phyloP scores from a whole-genome alignment of 2,797 vertebrate genomes.

The Selene dorsalis region DNA sequence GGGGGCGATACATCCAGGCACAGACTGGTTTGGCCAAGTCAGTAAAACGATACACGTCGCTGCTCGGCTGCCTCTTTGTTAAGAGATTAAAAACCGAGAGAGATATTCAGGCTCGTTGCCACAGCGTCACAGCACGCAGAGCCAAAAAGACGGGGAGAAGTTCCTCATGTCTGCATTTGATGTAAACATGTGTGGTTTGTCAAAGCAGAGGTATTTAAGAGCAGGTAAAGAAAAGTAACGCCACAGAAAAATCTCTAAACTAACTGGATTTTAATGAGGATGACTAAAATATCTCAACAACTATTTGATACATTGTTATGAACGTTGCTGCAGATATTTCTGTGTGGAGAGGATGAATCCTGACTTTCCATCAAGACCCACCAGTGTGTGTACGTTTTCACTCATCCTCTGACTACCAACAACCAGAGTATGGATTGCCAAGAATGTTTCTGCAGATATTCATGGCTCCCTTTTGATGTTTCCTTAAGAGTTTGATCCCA shows the following conservation, averaged over 20 bases:
- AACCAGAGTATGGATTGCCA: too few species aligned
- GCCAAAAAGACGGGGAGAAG: too few species aligned
- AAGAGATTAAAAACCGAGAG: background rate
- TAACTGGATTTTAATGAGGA: background rate
- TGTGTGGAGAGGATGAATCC: background rate
- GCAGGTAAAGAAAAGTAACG: background rate
- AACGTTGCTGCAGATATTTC: background rate
- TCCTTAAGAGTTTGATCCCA: too few species aligned
- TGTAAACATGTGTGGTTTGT: background rate
- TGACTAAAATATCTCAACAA: background rate
- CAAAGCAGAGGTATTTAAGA: background rate
- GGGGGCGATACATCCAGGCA: constrained; percentile 9
- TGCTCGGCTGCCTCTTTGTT: background rate
- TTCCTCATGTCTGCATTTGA: background rate
- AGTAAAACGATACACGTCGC: background rate
- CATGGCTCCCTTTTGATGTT: too few species aligned
- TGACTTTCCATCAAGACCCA: background rate
- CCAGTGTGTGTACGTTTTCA: too few species aligned
- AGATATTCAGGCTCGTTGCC: too few species aligned
- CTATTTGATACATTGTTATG: background rate
- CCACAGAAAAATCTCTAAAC: background rate
- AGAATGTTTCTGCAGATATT: too few species aligned
- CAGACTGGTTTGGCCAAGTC: background rate
- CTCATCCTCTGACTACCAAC: too few species aligned
- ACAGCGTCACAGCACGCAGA: too few species aligned